Conservation (phyloP, 2,888 invertebrate genomes). For the Drosophila heteroneura region DNA sequence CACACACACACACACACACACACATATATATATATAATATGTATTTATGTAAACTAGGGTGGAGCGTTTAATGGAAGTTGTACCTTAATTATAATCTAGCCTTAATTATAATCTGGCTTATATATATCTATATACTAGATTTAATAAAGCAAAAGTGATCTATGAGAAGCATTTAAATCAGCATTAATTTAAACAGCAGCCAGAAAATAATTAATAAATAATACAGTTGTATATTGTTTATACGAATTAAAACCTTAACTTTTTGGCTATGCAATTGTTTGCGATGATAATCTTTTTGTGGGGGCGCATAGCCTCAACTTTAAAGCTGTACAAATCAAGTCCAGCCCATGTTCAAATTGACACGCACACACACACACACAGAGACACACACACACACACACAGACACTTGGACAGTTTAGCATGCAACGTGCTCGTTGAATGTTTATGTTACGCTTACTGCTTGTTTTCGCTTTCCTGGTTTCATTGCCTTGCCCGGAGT, state of each 20-base stretch:
- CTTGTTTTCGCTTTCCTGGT: constrained; percentile 11
- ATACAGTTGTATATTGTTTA: not conserved
- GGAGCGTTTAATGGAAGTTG: constrained; percentile 2
- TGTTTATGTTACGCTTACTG: constrained; percentile 17
- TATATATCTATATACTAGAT: not conserved
- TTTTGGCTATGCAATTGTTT: not conserved
- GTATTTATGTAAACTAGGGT: constrained; percentile 36
- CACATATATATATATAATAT: constrained; percentile 1
- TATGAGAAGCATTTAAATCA: not conserved
- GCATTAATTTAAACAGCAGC: not conserved
- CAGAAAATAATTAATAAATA: not conserved
- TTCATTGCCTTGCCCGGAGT: constrained; percentile 31
- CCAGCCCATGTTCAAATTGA: constrained; percentile 4
- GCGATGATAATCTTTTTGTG: not conserved
- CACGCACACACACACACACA: constrained; percentile 1
- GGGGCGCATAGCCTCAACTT: constrained; percentile 4
- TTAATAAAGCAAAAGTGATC: not conserved
- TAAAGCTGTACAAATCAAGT: not conserved
- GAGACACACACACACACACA: not conserved
- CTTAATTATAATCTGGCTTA: constrained; percentile 3
- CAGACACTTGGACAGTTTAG: constrained; percentile 7
- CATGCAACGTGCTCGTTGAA: constrained; percentile 26
- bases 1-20: not conserved
- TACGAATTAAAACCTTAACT: not conserved
- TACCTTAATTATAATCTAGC: not conserved